phyloP scores from a whole-genome alignment of 1,140 invertebrate genomes.

The Drosophila nasuta region DNA sequence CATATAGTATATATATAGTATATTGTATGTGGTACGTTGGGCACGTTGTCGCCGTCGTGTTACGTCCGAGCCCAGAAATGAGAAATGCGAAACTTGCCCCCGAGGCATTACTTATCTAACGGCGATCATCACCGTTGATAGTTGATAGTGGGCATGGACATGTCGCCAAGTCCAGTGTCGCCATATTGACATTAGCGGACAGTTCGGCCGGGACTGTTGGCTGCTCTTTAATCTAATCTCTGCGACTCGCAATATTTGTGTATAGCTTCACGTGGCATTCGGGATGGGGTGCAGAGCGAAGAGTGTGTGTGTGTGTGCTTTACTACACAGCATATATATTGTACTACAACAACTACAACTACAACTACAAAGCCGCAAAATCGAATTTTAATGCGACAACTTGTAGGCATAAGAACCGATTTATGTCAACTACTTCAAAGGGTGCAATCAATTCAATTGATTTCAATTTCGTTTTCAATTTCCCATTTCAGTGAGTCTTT shows the following conservation, averaged over 20 bases:
- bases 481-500: neutral
- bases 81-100: constrained; percentile 38
- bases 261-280: constrained; percentile 60
- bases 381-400: constrained; percentile 45
- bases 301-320: neutral
- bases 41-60: constrained; percentile 18
- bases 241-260: constrained; percentile 50
- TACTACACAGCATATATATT: no score
- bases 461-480: constrained; percentile 21
- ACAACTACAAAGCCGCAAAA: constrained; percentile 24
- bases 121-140: constrained; percentile 69
- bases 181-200: constrained; percentile 60
- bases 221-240: constrained; percentile 56
- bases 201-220: constrained; percentile 23
- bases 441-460: constrained; percentile 42
- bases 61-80: constrained; percentile 5
- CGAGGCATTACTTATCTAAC: constrained; percentile 46
- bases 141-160: constrained; percentile 49
- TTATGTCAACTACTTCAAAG: constrained; percentile 36
- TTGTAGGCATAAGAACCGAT: constrained; percentile 39
- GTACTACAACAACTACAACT: neutral
- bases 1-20: no score
- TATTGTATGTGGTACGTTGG: neutral
- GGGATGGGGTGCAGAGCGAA: neutral
- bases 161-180: constrained; percentile 37